These are phyloP conservation scores for Pocillopora verrucosa DNA, from an alignment of 64 coral and sea anemone genomes.

Conservation along the genomic window DNA sequence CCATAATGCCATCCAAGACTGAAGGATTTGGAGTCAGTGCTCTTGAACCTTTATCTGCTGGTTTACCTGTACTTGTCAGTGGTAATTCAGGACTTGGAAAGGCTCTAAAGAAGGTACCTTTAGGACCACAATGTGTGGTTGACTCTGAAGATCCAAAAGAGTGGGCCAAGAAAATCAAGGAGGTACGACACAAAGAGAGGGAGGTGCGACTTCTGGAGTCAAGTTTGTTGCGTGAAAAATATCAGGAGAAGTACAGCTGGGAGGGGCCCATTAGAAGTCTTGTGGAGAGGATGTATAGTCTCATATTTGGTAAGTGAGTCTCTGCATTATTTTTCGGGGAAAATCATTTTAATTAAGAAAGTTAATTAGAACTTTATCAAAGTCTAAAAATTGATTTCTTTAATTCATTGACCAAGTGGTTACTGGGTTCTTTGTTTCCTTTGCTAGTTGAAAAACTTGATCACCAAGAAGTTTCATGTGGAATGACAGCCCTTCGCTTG, in stretches of 20 bases:
- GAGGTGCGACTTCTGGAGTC: neutral
- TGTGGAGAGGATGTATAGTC: too few relatives aligned
- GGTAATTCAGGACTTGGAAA: neutral
- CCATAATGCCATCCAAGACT: neutral
- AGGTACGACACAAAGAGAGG: neutral
- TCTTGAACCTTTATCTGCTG: neutral
- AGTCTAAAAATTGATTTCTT: too few relatives aligned
- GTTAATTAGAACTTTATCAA: too few relatives aligned
- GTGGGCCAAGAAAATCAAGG: neutral
- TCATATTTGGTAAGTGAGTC: too few relatives aligned
- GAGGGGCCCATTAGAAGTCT: neutral
- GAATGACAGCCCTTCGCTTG: constrained; percentile 84
- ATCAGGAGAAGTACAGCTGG: neutral
- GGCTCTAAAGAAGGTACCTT: neutral
- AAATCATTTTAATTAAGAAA: too few relatives aligned
- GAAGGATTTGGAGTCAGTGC: neutral
- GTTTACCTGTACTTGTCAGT: neutral
- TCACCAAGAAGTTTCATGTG: too few relatives aligned
- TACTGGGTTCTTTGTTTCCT: too few relatives aligned
- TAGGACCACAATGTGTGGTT: neutral
- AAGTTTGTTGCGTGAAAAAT: neutral
- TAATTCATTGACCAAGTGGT: too few relatives aligned
- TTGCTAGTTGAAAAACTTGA: too few relatives aligned
- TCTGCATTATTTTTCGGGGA: too few relatives aligned
- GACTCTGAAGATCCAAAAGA: neutral